These are phyloP conservation scores for Anhinga rufa DNA, from an alignment of 2,113 vertebrate species.

Conservation along the genomic window DNA sequence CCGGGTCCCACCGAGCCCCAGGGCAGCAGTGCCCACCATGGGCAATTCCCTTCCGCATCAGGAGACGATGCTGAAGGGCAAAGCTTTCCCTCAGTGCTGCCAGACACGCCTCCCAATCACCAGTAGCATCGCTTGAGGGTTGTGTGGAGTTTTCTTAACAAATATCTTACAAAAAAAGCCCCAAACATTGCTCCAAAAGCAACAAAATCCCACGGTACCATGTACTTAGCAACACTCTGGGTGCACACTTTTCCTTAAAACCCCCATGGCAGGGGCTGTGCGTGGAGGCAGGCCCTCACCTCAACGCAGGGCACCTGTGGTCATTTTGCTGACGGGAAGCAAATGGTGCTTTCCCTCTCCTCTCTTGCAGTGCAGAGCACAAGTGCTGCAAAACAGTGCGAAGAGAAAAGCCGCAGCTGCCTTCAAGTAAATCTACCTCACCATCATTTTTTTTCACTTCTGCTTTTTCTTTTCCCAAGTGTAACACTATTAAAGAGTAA, in stretches of 20 bases:
- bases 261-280: rapidly evolving
- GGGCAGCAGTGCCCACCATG: not conserved
- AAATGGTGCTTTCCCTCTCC: not conserved
- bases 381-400: rapidly evolving
- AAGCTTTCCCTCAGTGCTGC: too few relatives aligned
- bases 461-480: not conserved
- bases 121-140: too few relatives aligned
- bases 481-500: not conserved
- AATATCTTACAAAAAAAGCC: too few relatives aligned
- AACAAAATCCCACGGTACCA: not conserved
- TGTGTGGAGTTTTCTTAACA: not conserved
- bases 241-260: not conserved
- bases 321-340: not conserved
- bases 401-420: not conserved
- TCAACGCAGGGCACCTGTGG: rapidly evolving
- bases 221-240: not conserved
- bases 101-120: not conserved
- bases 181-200: not conserved
- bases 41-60: not conserved
- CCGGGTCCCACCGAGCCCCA: rapidly evolving
- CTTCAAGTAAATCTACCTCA: not conserved
- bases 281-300: not conserved
- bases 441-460: not conserved
- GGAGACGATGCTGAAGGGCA: not conserved
- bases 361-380: not conserved